These are phyloP conservation scores for Sebastes steindachneri DNA, from an alignment of 2,797 vertebrate species.

Conservation along the genomic window DNA sequence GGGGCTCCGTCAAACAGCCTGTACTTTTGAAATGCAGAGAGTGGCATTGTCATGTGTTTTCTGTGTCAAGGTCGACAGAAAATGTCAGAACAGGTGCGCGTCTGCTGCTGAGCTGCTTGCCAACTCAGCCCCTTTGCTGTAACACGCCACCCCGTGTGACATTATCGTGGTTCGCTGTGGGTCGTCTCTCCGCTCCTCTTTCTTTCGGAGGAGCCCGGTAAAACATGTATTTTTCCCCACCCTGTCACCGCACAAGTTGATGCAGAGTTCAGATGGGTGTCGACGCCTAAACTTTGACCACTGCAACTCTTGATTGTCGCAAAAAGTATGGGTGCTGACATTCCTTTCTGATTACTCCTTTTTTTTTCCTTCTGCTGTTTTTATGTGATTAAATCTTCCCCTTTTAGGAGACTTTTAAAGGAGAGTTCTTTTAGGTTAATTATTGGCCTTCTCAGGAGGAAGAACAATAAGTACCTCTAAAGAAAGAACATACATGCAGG, in stretches of 20 bases:
- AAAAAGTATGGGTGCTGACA: constrained; percentile 35
- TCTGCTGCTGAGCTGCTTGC: constrained; percentile 83
- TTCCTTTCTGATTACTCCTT: constrained; percentile 35
- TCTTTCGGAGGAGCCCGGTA: constrained; percentile 45
- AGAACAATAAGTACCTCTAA: background rate
- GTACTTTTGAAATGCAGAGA: constrained; percentile 74
- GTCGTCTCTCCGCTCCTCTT: constrained; percentile 45
- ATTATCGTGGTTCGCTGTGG: constrained; percentile 62
- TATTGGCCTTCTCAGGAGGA: background rate
- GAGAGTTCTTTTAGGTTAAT: background rate
- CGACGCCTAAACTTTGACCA: constrained; percentile 39
- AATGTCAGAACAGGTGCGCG: constrained; percentile 88
- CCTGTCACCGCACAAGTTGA: constrained; percentile 1
- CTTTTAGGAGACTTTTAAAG: constrained; percentile 7
- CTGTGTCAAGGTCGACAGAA: constrained; percentile 85
- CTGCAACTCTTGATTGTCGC: constrained; percentile 28
- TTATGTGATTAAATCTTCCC: constrained; percentile 8
- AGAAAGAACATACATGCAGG: background rate
- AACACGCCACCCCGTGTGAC: constrained; percentile 77
- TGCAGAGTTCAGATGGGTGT: constrained; percentile 28
- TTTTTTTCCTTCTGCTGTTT: background rate
- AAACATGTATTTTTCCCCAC: constrained; percentile 22
- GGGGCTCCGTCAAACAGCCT: constrained; percentile 55
- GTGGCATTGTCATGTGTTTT: constrained; percentile 83
- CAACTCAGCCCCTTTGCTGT: constrained; percentile 81